Percentiles rank a stretch among this genome's conserved stretches.
Conservation (phyloP, 2,113 vertebrate species). For the Dendrocopos noguchii region DNA sequence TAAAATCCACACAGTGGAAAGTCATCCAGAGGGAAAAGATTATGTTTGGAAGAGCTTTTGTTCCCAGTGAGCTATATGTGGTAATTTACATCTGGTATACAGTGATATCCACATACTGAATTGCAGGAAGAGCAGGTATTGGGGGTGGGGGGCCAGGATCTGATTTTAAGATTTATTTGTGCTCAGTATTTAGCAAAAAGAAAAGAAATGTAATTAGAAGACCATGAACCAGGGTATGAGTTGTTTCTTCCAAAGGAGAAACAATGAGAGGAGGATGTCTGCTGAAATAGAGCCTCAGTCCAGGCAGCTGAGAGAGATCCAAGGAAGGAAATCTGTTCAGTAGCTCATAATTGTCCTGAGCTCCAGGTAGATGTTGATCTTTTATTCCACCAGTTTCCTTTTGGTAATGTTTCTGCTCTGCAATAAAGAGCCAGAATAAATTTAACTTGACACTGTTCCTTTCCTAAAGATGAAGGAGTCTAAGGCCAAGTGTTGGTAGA, state of each 20-base stretch:
- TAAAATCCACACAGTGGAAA: neutral
- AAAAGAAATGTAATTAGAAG: conserved; percentile 47
- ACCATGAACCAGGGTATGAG: neutral
- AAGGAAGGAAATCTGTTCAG: conserved; percentile 43
- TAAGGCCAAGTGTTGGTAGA: neutral
- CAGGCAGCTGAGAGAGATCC: conserved; percentile 8
- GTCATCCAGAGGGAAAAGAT: neutral
- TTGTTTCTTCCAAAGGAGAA: conserved; percentile 16
- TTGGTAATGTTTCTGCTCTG: neutral
- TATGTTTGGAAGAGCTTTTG: neutral
- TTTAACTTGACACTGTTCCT: neutral
- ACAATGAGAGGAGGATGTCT: conserved; percentile 57
- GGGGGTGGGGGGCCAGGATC: neutral
- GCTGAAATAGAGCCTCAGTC: neutral
- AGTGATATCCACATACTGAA: conserved; percentile 2
- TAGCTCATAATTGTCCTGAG: neutral
- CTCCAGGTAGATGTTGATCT: neutral
- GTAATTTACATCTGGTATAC: neutral
- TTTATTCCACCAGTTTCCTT: neutral
- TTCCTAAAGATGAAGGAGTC: neutral
- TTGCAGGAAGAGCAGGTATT: conserved; percentile 39
- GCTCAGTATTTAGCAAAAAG: neutral
- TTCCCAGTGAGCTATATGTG: neutral
- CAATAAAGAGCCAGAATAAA: neutral
- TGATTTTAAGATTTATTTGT: conserved; percentile 29